phyloP scores from a whole-genome alignment of 2,888 invertebrate species.

The Caenorhabditis becei region DNA sequence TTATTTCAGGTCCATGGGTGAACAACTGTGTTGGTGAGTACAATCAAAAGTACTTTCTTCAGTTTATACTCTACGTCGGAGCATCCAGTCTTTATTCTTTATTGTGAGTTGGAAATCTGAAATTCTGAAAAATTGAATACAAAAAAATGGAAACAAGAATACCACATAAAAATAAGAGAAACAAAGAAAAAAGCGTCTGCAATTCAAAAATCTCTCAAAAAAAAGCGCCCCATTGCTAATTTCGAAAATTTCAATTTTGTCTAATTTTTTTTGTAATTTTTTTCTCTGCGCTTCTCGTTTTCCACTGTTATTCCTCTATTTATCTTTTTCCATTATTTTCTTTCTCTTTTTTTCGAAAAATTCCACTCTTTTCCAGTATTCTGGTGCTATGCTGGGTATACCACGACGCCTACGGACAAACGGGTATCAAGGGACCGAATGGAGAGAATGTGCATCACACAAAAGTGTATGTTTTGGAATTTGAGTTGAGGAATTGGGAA shows the following conservation, averaged over 20 bases:
- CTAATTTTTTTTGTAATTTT: too few species aligned
- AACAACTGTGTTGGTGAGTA: conserved; percentile 94
- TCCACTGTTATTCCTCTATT: too few species aligned
- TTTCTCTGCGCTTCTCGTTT: too few species aligned
- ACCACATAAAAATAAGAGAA: too few species aligned
- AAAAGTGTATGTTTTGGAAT: conserved; percentile 74
- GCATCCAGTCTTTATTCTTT: conserved; percentile 72
- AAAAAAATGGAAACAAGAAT: too few species aligned
- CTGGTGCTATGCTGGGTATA: conserved; percentile 77
- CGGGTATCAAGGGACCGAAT: conserved; percentile 70
- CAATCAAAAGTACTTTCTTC: conserved; percentile 93
- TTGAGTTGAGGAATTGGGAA: neutral
- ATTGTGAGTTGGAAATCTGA: too few species aligned
- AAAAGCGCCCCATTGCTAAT: too few species aligned
- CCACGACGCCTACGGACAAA: conserved; percentile 73
- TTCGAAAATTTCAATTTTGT: too few species aligned
- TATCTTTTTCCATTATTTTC: too few species aligned
- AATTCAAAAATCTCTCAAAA: too few species aligned
- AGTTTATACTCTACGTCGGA: conserved; percentile 85
- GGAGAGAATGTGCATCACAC: conserved; percentile 77
- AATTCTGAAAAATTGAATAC: too few species aligned
- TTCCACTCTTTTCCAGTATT: conserved; percentile 65
- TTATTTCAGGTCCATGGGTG: conserved; percentile 85
- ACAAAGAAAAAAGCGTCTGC: too few species aligned
- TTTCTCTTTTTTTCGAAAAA: conserved; percentile 3